A percentile compares a stretch with the other conserved stretches of the same genome.
phyloP scores from a whole-genome alignment of 2,888 invertebrate genomes.

The Laspeyria flexula region DNA sequence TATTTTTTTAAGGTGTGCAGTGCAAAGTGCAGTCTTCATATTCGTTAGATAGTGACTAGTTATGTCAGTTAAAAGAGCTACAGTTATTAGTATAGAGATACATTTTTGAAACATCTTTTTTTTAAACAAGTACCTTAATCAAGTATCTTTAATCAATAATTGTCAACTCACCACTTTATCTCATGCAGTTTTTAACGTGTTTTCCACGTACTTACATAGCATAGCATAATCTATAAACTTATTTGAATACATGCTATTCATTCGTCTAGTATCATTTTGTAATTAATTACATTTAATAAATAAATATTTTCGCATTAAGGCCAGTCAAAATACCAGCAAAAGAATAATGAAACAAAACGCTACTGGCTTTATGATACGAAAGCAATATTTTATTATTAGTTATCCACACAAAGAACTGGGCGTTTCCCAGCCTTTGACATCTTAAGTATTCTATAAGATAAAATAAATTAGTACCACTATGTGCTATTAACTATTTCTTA shows the following conservation, averaged over 20 bases:
- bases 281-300: background rate
- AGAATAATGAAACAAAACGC: conserved; percentile 24
- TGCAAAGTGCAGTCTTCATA: too few species aligned
- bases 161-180: too few species aligned
- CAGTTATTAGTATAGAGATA: too few species aligned
- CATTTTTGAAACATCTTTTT: too few species aligned
- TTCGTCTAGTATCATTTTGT: background rate
- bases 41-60: too few species aligned
- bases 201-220: too few species aligned
- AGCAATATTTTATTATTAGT: conserved; percentile 30
- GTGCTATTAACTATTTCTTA: conserved; percentile 25
- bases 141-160: too few species aligned
- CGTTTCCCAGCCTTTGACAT: conserved; percentile 31
- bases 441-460: conserved; percentile 30
- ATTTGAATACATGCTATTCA: background rate
- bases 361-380: conserved; percentile 19
- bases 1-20: too few species aligned
- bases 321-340: background rate
- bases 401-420: conserved; percentile 24
- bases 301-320: background rate
- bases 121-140: too few species aligned
- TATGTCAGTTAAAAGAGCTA: too few species aligned
- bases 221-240: too few species aligned
- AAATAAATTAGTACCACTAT: conserved; percentile 26
- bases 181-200: too few species aligned